Conservation (phyloP, 2,113 vertebrate species). For the Shinisaurus crocodilurus region DNA sequence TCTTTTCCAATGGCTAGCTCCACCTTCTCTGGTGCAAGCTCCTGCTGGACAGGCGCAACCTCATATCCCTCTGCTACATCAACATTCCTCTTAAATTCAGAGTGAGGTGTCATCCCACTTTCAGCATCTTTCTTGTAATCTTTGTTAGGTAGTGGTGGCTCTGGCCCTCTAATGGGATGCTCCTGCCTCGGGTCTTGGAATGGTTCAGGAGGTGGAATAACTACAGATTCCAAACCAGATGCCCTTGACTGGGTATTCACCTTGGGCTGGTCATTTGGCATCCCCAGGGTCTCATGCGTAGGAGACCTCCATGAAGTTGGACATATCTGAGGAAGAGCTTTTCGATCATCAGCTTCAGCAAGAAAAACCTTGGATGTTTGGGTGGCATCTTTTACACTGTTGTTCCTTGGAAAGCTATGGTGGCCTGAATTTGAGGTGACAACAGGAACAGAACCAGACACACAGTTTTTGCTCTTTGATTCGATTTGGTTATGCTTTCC, state of each 20-base stretch:
- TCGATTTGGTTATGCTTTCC: constrained; percentile 13
- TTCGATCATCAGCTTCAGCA: not conserved
- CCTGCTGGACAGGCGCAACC: not conserved
- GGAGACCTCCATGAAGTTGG: not conserved
- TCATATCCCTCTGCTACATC: not conserved
- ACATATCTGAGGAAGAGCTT: not conserved
- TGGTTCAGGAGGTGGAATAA: constrained; percentile 67
- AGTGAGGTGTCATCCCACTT: not conserved
- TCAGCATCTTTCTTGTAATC: not conserved
- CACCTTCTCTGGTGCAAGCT: not conserved
- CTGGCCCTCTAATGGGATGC: not conserved
- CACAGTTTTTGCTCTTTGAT: constrained; percentile 15
- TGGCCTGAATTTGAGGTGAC: constrained; percentile 57
- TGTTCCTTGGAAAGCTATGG: constrained; percentile 63
- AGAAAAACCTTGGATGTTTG: not conserved
- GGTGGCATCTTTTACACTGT: not conserved
- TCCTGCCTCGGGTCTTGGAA: constrained; percentile 58
- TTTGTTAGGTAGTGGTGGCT: constrained; percentile 23
- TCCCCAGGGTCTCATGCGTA: not conserved
- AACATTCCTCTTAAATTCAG: not conserved
- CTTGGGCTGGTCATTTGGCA: not conserved
- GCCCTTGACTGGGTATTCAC: accelerated
- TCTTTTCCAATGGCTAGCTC: not conserved
- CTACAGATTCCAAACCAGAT: not conserved
- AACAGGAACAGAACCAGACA: constrained; percentile 73